Conservation (phyloP, 2,797 vertebrate species). For the Poeciliopsis turneri region DNA sequence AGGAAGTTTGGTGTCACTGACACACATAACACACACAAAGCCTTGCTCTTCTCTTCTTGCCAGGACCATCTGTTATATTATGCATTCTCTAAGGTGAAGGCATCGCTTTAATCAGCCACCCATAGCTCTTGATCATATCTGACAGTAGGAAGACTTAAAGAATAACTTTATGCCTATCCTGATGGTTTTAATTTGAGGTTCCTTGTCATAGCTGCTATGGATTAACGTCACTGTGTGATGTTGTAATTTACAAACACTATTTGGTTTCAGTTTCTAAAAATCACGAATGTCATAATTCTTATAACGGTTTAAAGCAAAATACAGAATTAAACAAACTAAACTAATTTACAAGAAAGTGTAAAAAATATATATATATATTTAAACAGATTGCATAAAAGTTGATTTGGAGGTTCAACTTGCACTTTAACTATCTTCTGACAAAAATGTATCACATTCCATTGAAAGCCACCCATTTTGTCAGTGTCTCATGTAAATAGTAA, state of each 20-base stretch:
- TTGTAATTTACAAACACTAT: neutral
- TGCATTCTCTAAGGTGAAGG: neutral
- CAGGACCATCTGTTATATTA: constrained; percentile 9
- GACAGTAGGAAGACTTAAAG: neutral
- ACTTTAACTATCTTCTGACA: neutral
- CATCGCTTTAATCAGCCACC: neutral
- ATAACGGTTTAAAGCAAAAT: too few species aligned
- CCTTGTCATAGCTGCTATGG: neutral
- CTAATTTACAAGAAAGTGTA: too few species aligned
- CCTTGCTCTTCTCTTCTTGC: neutral
- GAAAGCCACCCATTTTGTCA: neutral
- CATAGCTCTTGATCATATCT: neutral
- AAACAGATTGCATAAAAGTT: too few species aligned
- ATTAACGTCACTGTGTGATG: too few species aligned
- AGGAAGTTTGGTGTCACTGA: constrained; percentile 12
- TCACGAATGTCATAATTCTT: neutral
- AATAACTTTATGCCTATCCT: neutral
- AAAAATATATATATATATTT: too few species aligned
- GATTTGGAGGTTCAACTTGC: too few species aligned
- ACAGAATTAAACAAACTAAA: too few species aligned
- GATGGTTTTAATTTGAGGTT: neutral
- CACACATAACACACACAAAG: neutral
- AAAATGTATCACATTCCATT: neutral
- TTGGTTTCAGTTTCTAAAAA: neutral
- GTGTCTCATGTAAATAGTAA: neutral